Conservation (phyloP, 2,888 invertebrate species). For the Aphelenchoides bicaudatus region DNA sequence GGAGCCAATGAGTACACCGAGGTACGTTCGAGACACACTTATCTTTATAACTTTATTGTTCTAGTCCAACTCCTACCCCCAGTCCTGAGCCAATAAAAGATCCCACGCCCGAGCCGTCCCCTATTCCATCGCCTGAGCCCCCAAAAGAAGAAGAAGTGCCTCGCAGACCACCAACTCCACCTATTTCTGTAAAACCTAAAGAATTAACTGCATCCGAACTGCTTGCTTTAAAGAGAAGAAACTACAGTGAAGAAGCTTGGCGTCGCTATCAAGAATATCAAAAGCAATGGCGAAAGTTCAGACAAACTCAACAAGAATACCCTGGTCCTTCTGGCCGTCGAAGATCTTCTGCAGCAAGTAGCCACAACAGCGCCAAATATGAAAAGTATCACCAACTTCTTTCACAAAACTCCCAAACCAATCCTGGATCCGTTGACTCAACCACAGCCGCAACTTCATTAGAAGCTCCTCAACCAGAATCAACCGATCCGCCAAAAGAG, state of each 20-base stretch:
- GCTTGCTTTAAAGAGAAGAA: constrained; percentile 48
- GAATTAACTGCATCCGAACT: constrained; percentile 47
- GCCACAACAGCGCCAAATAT: not conserved
- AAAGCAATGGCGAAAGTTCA: constrained; percentile 49
- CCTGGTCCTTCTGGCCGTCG: constrained; percentile 5
- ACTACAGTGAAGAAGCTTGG: constrained; percentile 59
- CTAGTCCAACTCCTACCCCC: constrained; percentile 38
- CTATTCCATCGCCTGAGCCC: constrained; percentile 20
- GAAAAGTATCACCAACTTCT: no score
- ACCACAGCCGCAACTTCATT: no score
- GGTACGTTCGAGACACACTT: no score
- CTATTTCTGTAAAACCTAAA: constrained; percentile 24
- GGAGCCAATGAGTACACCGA: constrained; percentile 43
- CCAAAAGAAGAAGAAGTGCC: constrained; percentile 13
- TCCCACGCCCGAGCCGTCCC: constrained; percentile 33
- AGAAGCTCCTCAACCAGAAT: no score
- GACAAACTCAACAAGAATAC: constrained; percentile 41
- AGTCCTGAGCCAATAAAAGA: constrained; percentile 35
- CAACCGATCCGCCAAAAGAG: no score
- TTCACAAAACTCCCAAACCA: no score
- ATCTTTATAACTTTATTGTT: no score
- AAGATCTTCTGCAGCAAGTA: not conserved
- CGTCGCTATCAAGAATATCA: constrained; percentile 57
- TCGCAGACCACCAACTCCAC: constrained; percentile 35
- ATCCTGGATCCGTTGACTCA: no score